Percentiles rank a stretch among this genome's conserved stretches.
phyloP scores from a whole-genome alignment of 2,113 vertebrate genomes.

The Amblyopsis rosae region DNA sequence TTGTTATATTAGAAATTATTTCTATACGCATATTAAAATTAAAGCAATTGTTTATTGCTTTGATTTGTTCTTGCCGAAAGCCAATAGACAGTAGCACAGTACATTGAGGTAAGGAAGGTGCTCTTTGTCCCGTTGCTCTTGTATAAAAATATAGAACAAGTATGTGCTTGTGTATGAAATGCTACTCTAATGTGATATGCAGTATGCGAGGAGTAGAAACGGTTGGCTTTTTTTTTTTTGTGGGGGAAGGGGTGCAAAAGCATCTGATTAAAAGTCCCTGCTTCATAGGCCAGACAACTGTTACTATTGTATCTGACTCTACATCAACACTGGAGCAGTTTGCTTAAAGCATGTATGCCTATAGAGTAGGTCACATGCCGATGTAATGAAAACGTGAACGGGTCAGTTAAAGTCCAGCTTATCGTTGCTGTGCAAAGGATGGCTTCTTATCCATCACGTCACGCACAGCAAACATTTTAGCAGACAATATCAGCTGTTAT shows the following conservation, averaged over 20 bases:
- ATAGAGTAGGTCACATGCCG: slow-evolving; percentile 2
- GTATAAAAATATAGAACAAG: not conserved
- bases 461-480: slow-evolving; percentile 9
- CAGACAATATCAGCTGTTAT: not conserved
- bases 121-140: not conserved
- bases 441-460: not conserved
- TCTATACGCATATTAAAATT: slow-evolving; percentile 19
- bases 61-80: no score
- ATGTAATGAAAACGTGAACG: not conserved
- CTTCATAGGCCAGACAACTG: slow-evolving; percentile 17
- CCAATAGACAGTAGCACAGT: no score
- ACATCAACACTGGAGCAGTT: slow-evolving; percentile 14
- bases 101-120: no score
- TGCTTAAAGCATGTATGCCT: not conserved
- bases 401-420: slow-evolving; percentile 3
- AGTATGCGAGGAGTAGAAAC: not conserved
- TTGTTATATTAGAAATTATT: slow-evolving; percentile 6
- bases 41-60: slow-evolving; percentile 32
- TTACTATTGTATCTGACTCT: slow-evolving; percentile 3
- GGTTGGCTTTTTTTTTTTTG: not conserved
- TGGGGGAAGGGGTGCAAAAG: not conserved
- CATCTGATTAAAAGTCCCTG: slow-evolving; percentile 7
- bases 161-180: slow-evolving; percentile 3
- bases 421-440: not conserved
- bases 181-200: not conserved